These are phyloP conservation scores for Chunga burmeisteri DNA, from an alignment of 2,113 vertebrate genomes.

Conservation along the genomic window DNA sequence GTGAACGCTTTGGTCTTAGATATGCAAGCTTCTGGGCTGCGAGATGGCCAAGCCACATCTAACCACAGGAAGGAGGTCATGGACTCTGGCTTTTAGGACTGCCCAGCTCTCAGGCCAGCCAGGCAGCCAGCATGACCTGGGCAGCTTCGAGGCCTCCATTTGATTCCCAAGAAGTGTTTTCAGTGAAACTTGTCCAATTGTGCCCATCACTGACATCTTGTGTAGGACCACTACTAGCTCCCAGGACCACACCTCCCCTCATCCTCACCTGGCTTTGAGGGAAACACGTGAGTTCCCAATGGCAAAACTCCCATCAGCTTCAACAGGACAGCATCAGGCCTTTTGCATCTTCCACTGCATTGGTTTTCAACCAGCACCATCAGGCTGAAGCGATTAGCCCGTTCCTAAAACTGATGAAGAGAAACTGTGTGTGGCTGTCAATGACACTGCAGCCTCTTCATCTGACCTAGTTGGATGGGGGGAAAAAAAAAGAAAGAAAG, in stretches of 20 bases:
- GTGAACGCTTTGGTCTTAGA: neutral
- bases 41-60: neutral
- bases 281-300: rapidly evolving
- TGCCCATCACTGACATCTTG: too few species aligned
- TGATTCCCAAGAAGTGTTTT: neutral
- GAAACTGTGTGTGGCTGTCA: rapidly evolving
- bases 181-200: neutral
- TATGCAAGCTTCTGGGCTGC: neutral
- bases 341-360: neutral
- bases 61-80: neutral
- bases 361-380: neutral
- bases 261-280: neutral
- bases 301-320: neutral
- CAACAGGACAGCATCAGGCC: neutral
- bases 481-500: neutral
- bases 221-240: neutral
- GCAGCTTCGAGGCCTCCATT: neutral
- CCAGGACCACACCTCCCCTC: neutral
- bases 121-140: neutral
- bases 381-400: neutral
- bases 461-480: neutral
- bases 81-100: neutral
- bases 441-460: neutral
- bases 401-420: neutral
- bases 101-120: neutral